These are phyloP conservation scores for Hestina assimilis DNA, from an alignment of 1,140 invertebrate species.

Conservation along the genomic window DNA sequence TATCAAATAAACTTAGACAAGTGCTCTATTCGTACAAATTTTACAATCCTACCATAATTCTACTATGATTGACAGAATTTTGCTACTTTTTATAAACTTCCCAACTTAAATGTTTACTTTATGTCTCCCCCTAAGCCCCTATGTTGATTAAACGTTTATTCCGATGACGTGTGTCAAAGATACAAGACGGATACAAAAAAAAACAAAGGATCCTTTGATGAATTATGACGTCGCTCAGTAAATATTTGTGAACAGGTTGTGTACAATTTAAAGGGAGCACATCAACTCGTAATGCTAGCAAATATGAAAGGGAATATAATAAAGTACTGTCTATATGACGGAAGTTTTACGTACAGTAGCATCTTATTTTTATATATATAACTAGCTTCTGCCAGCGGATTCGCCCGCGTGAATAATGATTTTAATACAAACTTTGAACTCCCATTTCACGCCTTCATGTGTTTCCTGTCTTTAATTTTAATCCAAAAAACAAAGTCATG, in stretches of 20 bases:
- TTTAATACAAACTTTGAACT: too few relatives aligned
- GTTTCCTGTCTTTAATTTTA: too few relatives aligned
- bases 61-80: too few relatives aligned
- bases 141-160: constrained; percentile 12
- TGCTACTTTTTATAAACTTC: too few relatives aligned
- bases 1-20: too few relatives aligned
- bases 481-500: too few relatives aligned
- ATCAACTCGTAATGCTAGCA: neutral
- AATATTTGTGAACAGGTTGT: constrained; percentile 15
- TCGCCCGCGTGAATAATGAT: too few relatives aligned
- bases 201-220: constrained; percentile 58
- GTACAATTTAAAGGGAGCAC: neutral
- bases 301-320: constrained; percentile 2
- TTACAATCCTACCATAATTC: too few relatives aligned
- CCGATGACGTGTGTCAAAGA: constrained; percentile 54
- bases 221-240: constrained; percentile 48
- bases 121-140: neutral
- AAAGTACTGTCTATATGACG: neutral
- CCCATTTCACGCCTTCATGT: too few relatives aligned
- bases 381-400: too few relatives aligned
- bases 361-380: neutral
- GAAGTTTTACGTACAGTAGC: neutral
- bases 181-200: constrained; percentile 47
- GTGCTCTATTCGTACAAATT: too few relatives aligned
- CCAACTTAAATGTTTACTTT: neutral